Evolutionary conservation across 1,140 invertebrate species (phyloP), one percentile per base, ranked within the genome.

Genomic region (Hydropsyche tenuis): DNA sequence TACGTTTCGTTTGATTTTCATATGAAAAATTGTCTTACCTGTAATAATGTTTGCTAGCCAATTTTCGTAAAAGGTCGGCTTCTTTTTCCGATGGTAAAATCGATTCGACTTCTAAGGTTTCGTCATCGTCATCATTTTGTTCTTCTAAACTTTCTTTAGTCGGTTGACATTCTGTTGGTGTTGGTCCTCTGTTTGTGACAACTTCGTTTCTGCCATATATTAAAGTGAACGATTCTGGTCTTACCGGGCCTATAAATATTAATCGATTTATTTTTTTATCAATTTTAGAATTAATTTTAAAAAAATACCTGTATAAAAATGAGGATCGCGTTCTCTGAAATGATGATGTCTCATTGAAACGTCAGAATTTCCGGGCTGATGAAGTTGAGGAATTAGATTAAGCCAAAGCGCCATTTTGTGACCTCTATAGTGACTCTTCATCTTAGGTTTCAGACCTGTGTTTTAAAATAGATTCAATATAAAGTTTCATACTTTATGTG

Each of bases 351-450:
- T 81, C 86, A 91, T 92, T 65, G 89, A 90, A 56, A 91, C 89
- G 78, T 90, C 89, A 23, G 89, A 86, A 75, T 91, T 91, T 0
- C 92, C 92, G 0, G 92, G 91, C 78, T 92, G 89, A 82, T 94
- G 92, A 48, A 94, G 87, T 81, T 96, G 94, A 3, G 96, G 95
- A 69, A 97, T 92, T 20, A 97, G 87, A 80, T 95, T 93, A 69
- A 95, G 83, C 96, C 96, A 97, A 25, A 96, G 89, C n/a, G 94
- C 93, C 87, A 96, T 91, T 83, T 96, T 95, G 82, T 95, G 93
- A 1, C 93, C 93, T 9, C 94, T 87, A 81, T 96, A 97, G 83
- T 96, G 95, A 78, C 90, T 92, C 79, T 89, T 90, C 87, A 92
- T 91, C 74, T 90, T 88, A 1, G 90, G 86, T 78, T 92, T 91